phyloP scores from a whole-genome alignment of 2,797 vertebrate species.

The Spinibarbus caldwelli region DNA sequence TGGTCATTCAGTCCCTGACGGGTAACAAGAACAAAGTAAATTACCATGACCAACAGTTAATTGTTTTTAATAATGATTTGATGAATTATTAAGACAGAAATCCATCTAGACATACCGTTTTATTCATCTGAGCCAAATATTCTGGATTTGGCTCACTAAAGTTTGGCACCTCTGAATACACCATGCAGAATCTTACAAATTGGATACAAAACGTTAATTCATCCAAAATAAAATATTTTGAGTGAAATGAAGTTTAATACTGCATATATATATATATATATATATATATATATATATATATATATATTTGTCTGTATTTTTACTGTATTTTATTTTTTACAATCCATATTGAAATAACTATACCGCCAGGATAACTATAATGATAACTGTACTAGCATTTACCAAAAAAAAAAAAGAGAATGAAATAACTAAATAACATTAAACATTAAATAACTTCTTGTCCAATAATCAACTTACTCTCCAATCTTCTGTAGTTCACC shows the following conservation, averaged over 20 bases:
- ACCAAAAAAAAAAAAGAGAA: not conserved
- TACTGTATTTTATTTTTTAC: not conserved
- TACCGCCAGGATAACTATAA: not conserved
- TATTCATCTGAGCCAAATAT: slow-evolving; percentile 77
- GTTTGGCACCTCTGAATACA: slow-evolving; percentile 86
- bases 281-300: too few species aligned
- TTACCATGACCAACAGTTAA: not conserved
- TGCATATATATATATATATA: too few species aligned
- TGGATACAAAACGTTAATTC: slow-evolving; percentile 15
- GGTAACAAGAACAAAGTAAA: not conserved
- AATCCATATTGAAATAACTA: not conserved
- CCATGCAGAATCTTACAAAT: slow-evolving; percentile 83
- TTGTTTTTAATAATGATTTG: not conserved
- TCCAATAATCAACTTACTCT: slow-evolving; percentile 74
- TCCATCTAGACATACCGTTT: slow-evolving; percentile 66
- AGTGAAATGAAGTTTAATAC: not conserved
- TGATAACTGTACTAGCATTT: too few species aligned
- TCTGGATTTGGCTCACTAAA: slow-evolving; percentile 88
- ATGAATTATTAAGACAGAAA: not conserved
- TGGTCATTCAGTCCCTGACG: slow-evolving; percentile 62
- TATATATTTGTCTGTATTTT: not conserved
- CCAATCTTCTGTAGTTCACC: slow-evolving; percentile 87
- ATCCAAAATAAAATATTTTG: not conserved
- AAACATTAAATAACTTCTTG: not conserved
- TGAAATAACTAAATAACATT: not conserved